Percentiles rank a stretch among this genome's conserved stretches.
phyloP scores from a whole-genome alignment of 2,888 invertebrate species.

The Leptopilina drosophilae region DNA sequence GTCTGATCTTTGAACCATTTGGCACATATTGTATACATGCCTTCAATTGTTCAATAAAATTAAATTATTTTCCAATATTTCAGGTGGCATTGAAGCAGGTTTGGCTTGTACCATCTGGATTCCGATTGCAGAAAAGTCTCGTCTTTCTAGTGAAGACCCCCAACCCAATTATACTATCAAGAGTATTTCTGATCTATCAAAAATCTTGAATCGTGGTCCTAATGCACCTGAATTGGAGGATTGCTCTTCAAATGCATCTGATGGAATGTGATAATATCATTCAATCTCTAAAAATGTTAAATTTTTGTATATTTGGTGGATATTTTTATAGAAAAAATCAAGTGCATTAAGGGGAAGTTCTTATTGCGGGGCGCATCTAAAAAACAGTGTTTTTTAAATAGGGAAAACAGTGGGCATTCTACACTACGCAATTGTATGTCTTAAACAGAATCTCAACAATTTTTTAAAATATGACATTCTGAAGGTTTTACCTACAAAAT shows the following conservation, averaged over 20 bases:
- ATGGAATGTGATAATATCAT: slow-evolving; percentile 73
- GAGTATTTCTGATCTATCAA: slow-evolving; percentile 82
- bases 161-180: slow-evolving; percentile 84
- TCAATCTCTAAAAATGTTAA: background rate
- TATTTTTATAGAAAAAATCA: background rate
- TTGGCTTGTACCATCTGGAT: slow-evolving; percentile 90
- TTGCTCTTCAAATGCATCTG: slow-evolving; percentile 75
- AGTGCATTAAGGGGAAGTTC: too few relatives aligned
- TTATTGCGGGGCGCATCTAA: too few relatives aligned
- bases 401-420: too few relatives aligned
- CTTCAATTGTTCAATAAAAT: background rate
- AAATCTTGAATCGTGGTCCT: slow-evolving; percentile 77
- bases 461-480: too few relatives aligned
- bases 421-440: too few relatives aligned
- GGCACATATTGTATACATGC: too few relatives aligned
- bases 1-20: too few relatives aligned
- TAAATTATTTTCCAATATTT: slow-evolving; percentile 50
- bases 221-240: slow-evolving; percentile 78
- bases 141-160: slow-evolving; percentile 74
- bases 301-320: background rate
- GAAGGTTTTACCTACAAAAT: too few relatives aligned
- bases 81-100: slow-evolving; percentile 87
- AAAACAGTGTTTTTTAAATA: too few relatives aligned
- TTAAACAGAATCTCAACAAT: too few relatives aligned
- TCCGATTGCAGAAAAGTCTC: slow-evolving; percentile 78